Evolutionary conservation across 2,888 invertebrate genomes (phyloP).

Genomic region (Labia minor): DNA sequence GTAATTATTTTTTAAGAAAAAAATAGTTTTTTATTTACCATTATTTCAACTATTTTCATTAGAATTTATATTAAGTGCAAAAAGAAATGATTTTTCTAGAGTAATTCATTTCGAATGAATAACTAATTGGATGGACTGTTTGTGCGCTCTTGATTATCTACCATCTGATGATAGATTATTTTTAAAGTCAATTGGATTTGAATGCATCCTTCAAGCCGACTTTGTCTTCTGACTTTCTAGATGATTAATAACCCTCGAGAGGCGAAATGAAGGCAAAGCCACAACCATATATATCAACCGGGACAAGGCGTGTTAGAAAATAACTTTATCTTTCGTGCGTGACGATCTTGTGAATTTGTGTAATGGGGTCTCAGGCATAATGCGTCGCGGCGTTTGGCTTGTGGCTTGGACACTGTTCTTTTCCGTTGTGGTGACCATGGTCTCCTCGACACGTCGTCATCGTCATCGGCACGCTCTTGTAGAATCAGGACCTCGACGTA

Average conservation of each 20-base stretch:
- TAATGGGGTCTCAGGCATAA: background rate
- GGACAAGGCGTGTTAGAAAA: background rate
- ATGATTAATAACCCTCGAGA: background rate
- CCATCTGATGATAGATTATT: background rate
- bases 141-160: too few species aligned
- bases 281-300: background rate
- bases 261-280: slow-evolving; percentile 1
- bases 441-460: background rate
- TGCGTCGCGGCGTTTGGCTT: background rate
- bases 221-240: slow-evolving; percentile 13
- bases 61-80: too few species aligned
- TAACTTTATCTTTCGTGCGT: background rate
- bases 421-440: background rate
- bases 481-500: background rate
- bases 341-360: background rate
- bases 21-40: too few species aligned
- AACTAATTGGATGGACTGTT: too few species aligned
- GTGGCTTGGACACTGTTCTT: background rate
- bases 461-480: background rate
- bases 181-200: background rate
- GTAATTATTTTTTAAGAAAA: too few species aligned
- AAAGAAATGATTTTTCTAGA: too few species aligned
- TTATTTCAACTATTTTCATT: too few species aligned
- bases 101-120: too few species aligned
- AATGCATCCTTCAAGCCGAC: background rate